Evolutionary conservation across 2,888 invertebrate species (phyloP), one percentile per base, ranked within the genome.

Genomic region (Flabesymbios commensalis): DNA sequence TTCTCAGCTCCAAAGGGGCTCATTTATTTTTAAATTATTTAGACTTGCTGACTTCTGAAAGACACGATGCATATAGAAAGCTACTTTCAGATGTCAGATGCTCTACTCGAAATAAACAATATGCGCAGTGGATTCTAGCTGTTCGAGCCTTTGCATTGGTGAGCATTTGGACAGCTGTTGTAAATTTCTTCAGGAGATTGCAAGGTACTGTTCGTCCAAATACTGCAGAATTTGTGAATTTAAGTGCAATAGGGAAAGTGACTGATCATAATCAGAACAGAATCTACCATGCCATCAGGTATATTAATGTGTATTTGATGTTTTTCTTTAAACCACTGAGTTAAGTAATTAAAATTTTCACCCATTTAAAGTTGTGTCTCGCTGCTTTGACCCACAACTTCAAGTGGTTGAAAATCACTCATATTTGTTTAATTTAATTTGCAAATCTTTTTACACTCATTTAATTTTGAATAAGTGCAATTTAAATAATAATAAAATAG

Each of bases 71-170:
- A 29, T 80, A 80, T 63, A 76, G 76, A 59, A 69, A 67, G 29
- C 65, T 81, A 14, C 63, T 81, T 31, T 74, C 80, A 3, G 79
- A 81, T 68, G 80, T 80, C 0, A 75, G 74, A 63, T 76, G 77
- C 63, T 76, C 78, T 53, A 81, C 80, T 1, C 67, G 69, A 31
- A 75, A 77, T 53, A 74, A 73, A 61, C 77, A 78, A 66, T 75
- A 77, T 73, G 79, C 79, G 28, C 80, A 81, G 67, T 79, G 78
- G 78, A 57, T 77, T 32, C 68, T 81, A 36, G 80, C 79, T 14
- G 75, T 75, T 10, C 70, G 81, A 7, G 75, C 78, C 19, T 80
- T 78, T 70, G 74, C 78, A 26, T 67, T 81, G 42, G 76, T 80
- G 39, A 79, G 72, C 61, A 70, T 80, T 29, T 81, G 81, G 80